A percentile compares a stretch with the other conserved stretches of the same genome.
Conservation (phyloP, 2,797 vertebrate genomes). For the Trachurus trachurus region DNA sequence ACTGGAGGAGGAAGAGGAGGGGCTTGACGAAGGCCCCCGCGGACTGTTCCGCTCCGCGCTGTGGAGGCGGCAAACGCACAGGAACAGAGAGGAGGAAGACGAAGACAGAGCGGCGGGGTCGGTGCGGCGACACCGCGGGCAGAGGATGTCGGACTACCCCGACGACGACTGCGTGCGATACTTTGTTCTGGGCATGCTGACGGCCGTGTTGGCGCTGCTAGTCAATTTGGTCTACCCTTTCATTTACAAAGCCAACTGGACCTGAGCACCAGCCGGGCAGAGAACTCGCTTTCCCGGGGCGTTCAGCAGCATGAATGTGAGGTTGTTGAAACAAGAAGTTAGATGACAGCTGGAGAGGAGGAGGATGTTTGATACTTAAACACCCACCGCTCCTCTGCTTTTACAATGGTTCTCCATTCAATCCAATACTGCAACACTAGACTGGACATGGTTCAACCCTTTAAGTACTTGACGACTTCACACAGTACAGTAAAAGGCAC, state of each 20-base stretch:
- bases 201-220: slow-evolving; percentile 91
- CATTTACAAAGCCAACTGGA: slow-evolving; percentile 88
- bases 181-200: slow-evolving; percentile 93
- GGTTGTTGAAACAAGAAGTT: slow-evolving; percentile 8
- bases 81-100: slow-evolving; percentile 72
- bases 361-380: not conserved
- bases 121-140: slow-evolving; percentile 69
- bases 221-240: slow-evolving; percentile 94
- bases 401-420: slow-evolving; percentile 7
- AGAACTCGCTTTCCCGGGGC: not conserved
- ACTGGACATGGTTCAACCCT: slow-evolving; percentile 12
- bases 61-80: slow-evolving; percentile 67
- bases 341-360: not conserved
- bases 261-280: slow-evolving; percentile 61
- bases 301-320: not conserved
- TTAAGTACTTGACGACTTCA: slow-evolving; percentile 12
- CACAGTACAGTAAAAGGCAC: not conserved
- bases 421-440: not conserved
- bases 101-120: slow-evolving; percentile 84
- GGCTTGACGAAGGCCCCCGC: slow-evolving; percentile 67
- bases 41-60: slow-evolving; percentile 75
- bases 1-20: slow-evolving; percentile 97
- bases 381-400: not conserved
- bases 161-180: slow-evolving; percentile 93
- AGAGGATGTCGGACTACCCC: slow-evolving; percentile 83